phyloP scores from a whole-genome alignment of 2,797 vertebrate genomes.

The Allobates femoralis region DNA sequence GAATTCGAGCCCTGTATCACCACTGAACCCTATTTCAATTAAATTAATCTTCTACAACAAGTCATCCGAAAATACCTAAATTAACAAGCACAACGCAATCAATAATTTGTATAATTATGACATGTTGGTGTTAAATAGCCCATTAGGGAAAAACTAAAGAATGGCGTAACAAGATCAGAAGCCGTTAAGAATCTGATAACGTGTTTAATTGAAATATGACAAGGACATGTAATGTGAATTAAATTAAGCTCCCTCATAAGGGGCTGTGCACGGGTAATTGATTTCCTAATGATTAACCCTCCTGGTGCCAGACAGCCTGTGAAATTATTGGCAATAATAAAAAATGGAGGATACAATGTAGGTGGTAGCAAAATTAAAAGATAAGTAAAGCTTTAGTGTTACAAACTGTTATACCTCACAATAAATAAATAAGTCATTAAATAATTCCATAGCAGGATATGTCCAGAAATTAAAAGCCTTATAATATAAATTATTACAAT shows the following conservation, averaged over 20 bases:
- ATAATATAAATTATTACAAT: neutral
- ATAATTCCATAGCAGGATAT: neutral
- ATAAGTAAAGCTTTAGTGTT: neutral
- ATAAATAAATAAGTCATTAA: neutral
- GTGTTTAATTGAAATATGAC: slow-evolving; percentile 94
- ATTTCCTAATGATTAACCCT: slow-evolving; percentile 80
- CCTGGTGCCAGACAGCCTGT: neutral
- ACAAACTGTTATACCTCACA: neutral
- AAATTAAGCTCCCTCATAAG: slow-evolving; percentile 93
- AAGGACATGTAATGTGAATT: slow-evolving; percentile 87
- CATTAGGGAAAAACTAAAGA: slow-evolving; percentile 86
- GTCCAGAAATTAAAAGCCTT: neutral
- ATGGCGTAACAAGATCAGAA: slow-evolving; percentile 88
- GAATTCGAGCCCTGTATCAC: slow-evolving; percentile 73
- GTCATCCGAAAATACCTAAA: slow-evolving; percentile 69
- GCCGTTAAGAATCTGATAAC: slow-evolving; percentile 85
- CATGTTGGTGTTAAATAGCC: slow-evolving; percentile 84
- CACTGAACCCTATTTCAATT: slow-evolving; percentile 78
- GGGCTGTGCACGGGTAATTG: slow-evolving; percentile 92
- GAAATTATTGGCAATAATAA: neutral
- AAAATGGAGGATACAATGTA: neutral
- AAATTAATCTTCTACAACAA: slow-evolving; percentile 78
- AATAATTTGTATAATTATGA: slow-evolving; percentile 93
- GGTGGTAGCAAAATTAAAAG: neutral
- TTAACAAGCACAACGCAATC: slow-evolving; percentile 83